A percentile compares a stretch with the other conserved stretches of the same genome.
Evolutionary conservation across 2,888 invertebrate genomes (phyloP).

Genomic region (Hypomecis atomaria): DNA sequence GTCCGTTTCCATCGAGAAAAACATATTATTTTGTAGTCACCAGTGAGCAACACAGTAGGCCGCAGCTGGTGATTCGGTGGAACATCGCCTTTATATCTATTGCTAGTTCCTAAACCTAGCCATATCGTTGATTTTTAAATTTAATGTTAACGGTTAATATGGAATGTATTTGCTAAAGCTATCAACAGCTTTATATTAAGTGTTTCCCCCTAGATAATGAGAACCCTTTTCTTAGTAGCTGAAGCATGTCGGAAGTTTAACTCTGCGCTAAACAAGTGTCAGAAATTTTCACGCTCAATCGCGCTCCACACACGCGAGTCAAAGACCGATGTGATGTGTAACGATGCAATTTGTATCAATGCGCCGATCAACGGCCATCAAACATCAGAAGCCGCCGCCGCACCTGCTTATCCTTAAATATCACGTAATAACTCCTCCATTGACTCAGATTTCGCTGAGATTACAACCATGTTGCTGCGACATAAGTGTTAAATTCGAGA

Average conservation of each 20-base stretch:
- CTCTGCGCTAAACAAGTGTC: constrained; percentile 6
- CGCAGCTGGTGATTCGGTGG: no score
- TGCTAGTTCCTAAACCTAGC: no score
- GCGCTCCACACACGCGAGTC: constrained; percentile 31
- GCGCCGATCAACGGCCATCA: constrained; percentile 66
- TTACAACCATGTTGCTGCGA: constrained; percentile 30
- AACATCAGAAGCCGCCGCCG: constrained; percentile 70
- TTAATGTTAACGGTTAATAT: no score
- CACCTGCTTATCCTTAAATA: constrained; percentile 75
- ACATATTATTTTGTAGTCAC: no score
- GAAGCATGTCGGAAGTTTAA: constrained; percentile 19
- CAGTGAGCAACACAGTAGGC: no score
- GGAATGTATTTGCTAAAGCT: no score
- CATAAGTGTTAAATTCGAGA: constrained; percentile 42
- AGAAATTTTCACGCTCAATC: constrained; percentile 21
- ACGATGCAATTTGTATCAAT: constrained; percentile 76
- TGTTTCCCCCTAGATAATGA: no score
- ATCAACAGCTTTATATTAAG: no score
- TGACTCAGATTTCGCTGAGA: constrained; percentile 24
- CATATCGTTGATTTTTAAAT: no score
- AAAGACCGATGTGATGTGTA: constrained; percentile 54
- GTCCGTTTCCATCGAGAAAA: no score
- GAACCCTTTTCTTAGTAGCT: constrained; percentile 1
- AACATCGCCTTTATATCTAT: no score
- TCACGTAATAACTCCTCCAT: constrained; percentile 62